Evolutionary conservation across 1,140 invertebrate species (phyloP), one percentile per base, ranked within the genome.

Genomic region (Rhopalosiphum padi): DNA sequence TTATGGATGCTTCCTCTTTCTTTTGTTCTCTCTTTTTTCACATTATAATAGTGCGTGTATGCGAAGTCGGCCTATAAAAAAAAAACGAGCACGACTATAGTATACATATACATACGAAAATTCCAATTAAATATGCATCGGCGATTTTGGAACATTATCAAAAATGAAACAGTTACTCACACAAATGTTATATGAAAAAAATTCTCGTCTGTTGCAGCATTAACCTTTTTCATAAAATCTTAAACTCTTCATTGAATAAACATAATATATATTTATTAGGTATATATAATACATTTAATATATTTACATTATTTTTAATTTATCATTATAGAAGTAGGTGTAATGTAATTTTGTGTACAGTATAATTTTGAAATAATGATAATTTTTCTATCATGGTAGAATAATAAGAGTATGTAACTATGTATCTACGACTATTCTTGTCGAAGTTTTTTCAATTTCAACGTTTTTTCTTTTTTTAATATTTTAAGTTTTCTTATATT

Each of bases 71-170:
- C 89, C 4, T 89, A 89, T 89, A 89, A 89, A 89, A 89, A 41
- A 41, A 89, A 89, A 53, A 53, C 23, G 35, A 23, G 53, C 1
- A 25, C 2, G 41, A 9, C 35, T n/a, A 53, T 30, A 86, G 25
- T 43, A 43, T 86, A 22, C 35, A 37, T 43, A 90, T 60, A 90
- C 23, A 23, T 9, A 48, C 11, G 89, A 90, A 25, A 25, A 90
- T 60, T 90, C 23, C 89, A 43, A 90, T 89, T 89, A 89, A 89
- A 89, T 60, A 60, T 90, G 88, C 88, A 60, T 90, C 89, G 89
- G 35, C 89, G 41, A 90, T 68, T 90, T 90, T 90, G 89, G 89
- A 90, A 90, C 89, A n/a, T 30, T 30, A 55, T 90, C 89, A 90
- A 90, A 90, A 90, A 60, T 51, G 15, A 51, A 51, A 51, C 48